A percentile compares a stretch with the other conserved stretches of the same genome.
phyloP scores from a whole-genome alignment of 2,797 vertebrate genomes.

The Yasuhikotakia modesta region DNA sequence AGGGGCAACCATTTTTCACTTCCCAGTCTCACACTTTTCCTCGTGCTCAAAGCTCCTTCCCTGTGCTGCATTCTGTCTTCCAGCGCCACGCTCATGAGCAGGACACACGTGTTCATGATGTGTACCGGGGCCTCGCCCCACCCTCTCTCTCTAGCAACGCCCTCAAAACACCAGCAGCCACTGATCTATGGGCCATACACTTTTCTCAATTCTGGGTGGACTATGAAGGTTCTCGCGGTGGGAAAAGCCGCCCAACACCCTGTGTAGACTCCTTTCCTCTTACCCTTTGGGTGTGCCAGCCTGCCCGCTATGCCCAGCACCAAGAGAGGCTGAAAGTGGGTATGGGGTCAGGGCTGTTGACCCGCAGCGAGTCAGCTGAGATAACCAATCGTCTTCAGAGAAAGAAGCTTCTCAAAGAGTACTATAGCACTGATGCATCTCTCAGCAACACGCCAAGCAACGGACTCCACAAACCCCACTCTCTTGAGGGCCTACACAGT shows the following conservation, averaged over 20 bases:
- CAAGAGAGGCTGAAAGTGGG: slow-evolving; percentile 75
- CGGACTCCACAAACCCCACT: slow-evolving; percentile 77
- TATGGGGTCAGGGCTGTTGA: slow-evolving; percentile 63
- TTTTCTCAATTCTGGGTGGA: slow-evolving; percentile 98
- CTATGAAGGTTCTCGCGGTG: slow-evolving; percentile 88
- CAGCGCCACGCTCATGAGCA: slow-evolving; percentile 93
- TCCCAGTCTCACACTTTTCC: slow-evolving; percentile 83
- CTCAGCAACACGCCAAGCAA: slow-evolving; percentile 66
- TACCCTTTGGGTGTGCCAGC: slow-evolving; percentile 92
- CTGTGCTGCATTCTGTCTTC: slow-evolving; percentile 87
- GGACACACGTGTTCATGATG: slow-evolving; percentile 90
- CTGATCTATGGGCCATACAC: slow-evolving; percentile 92
- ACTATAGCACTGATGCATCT: slow-evolving; percentile 82
- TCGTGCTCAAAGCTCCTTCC: slow-evolving; percentile 74
- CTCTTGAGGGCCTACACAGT: slow-evolving; percentile 70
- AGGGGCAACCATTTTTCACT: slow-evolving; percentile 87
- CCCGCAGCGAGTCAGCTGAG: slow-evolving; percentile 85
- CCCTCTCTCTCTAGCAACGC: slow-evolving; percentile 81
- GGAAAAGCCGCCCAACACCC: slow-evolving; percentile 87
- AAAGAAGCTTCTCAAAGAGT: slow-evolving; percentile 91
- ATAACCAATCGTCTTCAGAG: slow-evolving; percentile 83
- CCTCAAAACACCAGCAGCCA: slow-evolving; percentile 87
- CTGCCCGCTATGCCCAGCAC: slow-evolving; percentile 80
- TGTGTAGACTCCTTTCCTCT: slow-evolving; percentile 96
- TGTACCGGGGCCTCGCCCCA: slow-evolving; percentile 85